phyloP scores from a whole-genome alignment of 2,888 invertebrate genomes.

The Chloroclystis v-ata region DNA sequence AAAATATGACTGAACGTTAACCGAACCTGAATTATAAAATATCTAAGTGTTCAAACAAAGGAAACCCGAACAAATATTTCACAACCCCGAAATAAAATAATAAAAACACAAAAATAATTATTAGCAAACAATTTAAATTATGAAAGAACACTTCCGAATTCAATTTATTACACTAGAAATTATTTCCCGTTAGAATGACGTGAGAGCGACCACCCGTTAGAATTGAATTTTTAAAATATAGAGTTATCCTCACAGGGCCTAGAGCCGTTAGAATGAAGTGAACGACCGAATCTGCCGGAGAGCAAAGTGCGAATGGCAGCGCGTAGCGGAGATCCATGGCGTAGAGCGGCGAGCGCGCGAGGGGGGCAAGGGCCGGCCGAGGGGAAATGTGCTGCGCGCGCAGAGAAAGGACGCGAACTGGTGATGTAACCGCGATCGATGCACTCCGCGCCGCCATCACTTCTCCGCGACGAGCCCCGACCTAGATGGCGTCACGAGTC shows the following conservation, averaged over 20 bases:
- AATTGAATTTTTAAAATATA: slow-evolving; percentile 44
- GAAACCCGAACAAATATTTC: slow-evolving; percentile 3
- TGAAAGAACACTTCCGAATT: slow-evolving; percentile 41
- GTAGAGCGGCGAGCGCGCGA: slow-evolving; percentile 47
- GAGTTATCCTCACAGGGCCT: slow-evolving; percentile 54
- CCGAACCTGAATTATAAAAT: slow-evolving; percentile 28
- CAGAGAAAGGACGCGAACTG: slow-evolving; percentile 73
- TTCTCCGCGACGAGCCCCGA: slow-evolving; percentile 30
- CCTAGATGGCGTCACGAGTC: slow-evolving; percentile 10
- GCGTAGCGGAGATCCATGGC: slow-evolving; percentile 55
- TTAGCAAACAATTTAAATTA: slow-evolving; percentile 1
- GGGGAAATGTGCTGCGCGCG: slow-evolving; percentile 60
- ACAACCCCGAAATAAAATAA: slow-evolving; percentile 60
- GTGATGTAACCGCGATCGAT: slow-evolving; percentile 78
- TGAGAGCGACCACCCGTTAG: slow-evolving; percentile 32
- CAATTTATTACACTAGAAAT: slow-evolving; percentile 42
- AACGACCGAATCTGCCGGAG: slow-evolving; percentile 55
- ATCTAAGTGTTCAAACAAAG: slow-evolving; percentile 3
- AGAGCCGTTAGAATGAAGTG: slow-evolving; percentile 33
- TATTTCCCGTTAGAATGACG: slow-evolving; percentile 29
- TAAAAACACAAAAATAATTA: slow-evolving; percentile 31
- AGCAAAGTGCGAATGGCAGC: slow-evolving; percentile 69
- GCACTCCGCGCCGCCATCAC: slow-evolving; percentile 55
- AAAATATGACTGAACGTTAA: slow-evolving; percentile 35
- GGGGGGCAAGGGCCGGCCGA: slow-evolving; percentile 41